These are phyloP conservation scores for Ispidina lecontei DNA, from an alignment of 2,797 vertebrate genomes.

Conservation along the genomic window DNA sequence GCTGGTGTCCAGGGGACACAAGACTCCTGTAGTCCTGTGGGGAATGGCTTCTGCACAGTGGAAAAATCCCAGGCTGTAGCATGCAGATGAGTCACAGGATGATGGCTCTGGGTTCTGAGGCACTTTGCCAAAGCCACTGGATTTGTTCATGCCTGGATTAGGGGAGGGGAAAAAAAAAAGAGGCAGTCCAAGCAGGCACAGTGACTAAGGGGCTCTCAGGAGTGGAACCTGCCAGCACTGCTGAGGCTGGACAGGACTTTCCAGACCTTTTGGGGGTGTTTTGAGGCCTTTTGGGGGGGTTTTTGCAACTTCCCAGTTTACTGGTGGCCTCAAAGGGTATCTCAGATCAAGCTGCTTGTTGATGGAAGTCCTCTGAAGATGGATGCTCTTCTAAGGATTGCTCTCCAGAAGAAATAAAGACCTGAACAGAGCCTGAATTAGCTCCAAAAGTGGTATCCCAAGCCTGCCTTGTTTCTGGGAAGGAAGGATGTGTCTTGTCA, in stretches of 20 bases:
- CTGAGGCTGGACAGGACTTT: neutral
- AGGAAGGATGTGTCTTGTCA: neutral
- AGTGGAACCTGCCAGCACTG: neutral
- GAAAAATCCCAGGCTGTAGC: slow-evolving; percentile 49
- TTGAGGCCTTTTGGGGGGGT: neutral
- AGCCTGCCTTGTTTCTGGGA: slow-evolving; percentile 20
- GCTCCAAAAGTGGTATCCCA: neutral
- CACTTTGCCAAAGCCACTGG: slow-evolving; percentile 30
- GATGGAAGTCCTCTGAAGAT: neutral
- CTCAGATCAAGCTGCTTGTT: neutral
- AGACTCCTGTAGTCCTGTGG: neutral
- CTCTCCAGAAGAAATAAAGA: neutral
- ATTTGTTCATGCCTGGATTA: neutral
- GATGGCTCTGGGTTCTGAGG: slow-evolving; percentile 20
- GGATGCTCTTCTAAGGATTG: neutral
- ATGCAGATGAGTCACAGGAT: slow-evolving; percentile 28
- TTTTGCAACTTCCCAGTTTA: neutral
- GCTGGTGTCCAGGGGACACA: neutral
- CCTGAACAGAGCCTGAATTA: neutral
- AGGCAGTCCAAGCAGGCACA: neutral
- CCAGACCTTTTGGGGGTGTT: neutral
- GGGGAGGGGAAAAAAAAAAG: neutral
- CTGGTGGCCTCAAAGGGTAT: neutral
- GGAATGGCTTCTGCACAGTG: neutral
- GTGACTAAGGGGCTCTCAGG: neutral